Conservation (phyloP, 2,888 invertebrate genomes). For the Oxytorus armatus region DNA sequence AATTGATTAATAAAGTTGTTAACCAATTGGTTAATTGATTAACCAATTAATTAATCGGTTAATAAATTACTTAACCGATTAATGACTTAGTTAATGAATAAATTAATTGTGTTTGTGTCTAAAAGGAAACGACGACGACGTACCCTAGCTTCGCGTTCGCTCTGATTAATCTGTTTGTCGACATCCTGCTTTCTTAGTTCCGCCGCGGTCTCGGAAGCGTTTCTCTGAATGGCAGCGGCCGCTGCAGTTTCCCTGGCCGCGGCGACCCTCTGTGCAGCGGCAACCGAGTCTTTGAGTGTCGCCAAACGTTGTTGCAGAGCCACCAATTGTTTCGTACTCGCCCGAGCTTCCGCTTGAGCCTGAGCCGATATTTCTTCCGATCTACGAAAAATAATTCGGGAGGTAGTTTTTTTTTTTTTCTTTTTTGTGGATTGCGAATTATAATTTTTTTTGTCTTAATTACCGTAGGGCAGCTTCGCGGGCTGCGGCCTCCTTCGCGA, state of each 20-base stretch:
- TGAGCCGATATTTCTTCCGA: slow-evolving; percentile 81
- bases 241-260: slow-evolving; percentile 90
- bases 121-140: background rate
- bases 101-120: background rate
- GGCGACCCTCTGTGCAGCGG: slow-evolving; percentile 90
- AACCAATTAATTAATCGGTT: background rate
- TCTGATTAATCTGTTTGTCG: slow-evolving; percentile 82
- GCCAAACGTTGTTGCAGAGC: slow-evolving; percentile 89
- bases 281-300: slow-evolving; percentile 89
- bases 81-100: no score
- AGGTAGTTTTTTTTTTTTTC: background rate
- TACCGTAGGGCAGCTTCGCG: slow-evolving; percentile 81
- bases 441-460: slow-evolving; percentile 9
- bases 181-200: slow-evolving; percentile 87
- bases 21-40: no score
- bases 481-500: slow-evolving; percentile 90
- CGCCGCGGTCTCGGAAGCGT: slow-evolving; percentile 89
- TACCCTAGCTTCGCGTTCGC: slow-evolving; percentile 82
- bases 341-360: slow-evolving; percentile 79
- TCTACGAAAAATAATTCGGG: slow-evolving; percentile 67
- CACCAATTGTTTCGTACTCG: slow-evolving; percentile 87
- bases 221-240: slow-evolving; percentile 89
- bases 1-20: no score
- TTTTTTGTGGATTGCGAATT: no score
- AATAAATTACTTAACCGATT: background rate